Base-by-base conservation (phyloP, 2,888 invertebrate genomes). In the Microctonus hyperodae region DNA sequence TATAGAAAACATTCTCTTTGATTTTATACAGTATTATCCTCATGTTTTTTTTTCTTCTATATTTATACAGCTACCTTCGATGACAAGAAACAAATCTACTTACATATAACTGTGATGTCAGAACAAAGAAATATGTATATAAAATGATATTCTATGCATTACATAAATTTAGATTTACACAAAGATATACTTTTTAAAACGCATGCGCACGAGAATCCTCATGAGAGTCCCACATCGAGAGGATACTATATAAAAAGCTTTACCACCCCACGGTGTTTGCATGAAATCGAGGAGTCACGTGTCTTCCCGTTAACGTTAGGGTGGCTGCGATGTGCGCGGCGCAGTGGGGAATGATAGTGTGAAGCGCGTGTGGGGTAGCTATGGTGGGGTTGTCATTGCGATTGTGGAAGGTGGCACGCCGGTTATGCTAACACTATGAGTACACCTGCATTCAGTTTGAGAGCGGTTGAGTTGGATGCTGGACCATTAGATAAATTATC, bases 321-420 rank as follows among this genome's bases (percentile, higher is more conserved):
- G 62, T 53, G 25, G 53, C 51, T 23, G 35, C 16, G 16, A 44
- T 44, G 22, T 31, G 25, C 28, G 53, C 53, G 20, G 62, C 35
- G 51, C 22, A 60, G 33, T 20, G 23, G 28, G 48, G 25, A 33
- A 20, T 22, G 10, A 33, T 33, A 56, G 60, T 58, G 44, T 58
- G 53, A 37, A 48, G 20, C 23, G 28, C 50, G 64, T 48, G 61
- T 50, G 57, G 60, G 55, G 48, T 53, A 28, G 48, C 13, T 22
- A 37, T 75, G 73, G 76, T 74, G 77, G 78, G 77, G 77, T 71
- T 75, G 76, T 71, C 71, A 75, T 73, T 70, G 69, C 71, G 73
- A 72, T 70, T 23, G 53, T 60, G 65, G 68, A 64, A 69, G 69
- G 60, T 68, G 48, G 57, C 57, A 76, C 69, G 76, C 72, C 73